Evolutionary conservation across 2,797 vertebrate species (phyloP).

Genomic region (Erpetoichthys calabaricus): DNA sequence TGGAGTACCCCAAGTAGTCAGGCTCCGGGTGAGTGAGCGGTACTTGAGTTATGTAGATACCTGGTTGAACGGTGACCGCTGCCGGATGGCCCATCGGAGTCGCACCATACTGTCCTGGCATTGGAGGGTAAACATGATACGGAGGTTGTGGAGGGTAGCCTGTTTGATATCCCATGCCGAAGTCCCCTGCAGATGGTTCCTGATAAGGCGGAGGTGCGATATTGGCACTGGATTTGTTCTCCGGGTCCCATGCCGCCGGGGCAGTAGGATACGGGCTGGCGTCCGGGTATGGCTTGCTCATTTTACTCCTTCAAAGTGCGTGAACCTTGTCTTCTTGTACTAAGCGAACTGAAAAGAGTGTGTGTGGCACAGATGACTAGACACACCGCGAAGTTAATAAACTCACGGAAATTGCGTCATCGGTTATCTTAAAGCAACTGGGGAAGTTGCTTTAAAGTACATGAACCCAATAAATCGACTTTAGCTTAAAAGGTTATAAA

Average conservation of each 20-base stretch:
- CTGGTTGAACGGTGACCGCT: conserved; percentile 31
- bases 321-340: too few species aligned
- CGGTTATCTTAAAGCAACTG: too few species aligned
- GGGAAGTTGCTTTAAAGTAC: too few species aligned
- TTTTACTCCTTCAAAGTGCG: not conserved
- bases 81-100: conserved; percentile 1
- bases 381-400: too few species aligned
- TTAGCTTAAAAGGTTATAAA: too few species aligned
- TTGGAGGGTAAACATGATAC: too few species aligned
- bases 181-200: conserved; percentile 10
- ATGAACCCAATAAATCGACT: too few species aligned
- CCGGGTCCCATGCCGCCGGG: conserved; percentile 17
- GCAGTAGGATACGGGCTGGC: conserved; percentile 17
- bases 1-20: conserved; percentile 52
- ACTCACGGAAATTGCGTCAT: too few species aligned
- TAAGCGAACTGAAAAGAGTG: too few species aligned
- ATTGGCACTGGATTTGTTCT: conserved; percentile 27
- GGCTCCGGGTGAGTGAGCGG: conserved; percentile 25
- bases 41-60: conserved; percentile 18
- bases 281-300: conserved; percentile 15
- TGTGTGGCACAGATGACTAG: too few species aligned
- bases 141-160: not conserved
- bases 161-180: conserved; percentile 14
- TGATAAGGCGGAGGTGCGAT: conserved; percentile 35
- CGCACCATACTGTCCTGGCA: not conserved